phyloP scores from a whole-genome alignment of 2,113 vertebrate species.

The Thunnus maccoyii region DNA sequence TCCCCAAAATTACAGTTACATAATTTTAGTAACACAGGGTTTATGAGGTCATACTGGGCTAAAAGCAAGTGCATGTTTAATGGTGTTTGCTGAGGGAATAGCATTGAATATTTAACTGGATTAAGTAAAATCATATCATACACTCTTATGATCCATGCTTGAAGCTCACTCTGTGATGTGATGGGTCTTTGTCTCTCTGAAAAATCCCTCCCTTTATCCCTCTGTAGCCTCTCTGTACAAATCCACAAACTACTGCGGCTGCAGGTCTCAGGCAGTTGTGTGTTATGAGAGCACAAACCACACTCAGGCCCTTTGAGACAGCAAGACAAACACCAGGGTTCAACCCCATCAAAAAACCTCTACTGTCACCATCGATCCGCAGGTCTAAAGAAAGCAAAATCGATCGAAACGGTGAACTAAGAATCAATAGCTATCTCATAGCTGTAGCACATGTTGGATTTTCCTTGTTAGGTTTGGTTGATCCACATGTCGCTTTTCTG shows the following conservation, averaged over 20 bases:
- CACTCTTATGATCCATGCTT: constrained; percentile 53
- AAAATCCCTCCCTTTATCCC: constrained; percentile 63
- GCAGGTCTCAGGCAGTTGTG: constrained; percentile 66
- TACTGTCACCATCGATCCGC: constrained; percentile 78
- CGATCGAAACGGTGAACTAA: constrained; percentile 77
- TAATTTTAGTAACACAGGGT: constrained; percentile 14
- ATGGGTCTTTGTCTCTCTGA: constrained; percentile 54
- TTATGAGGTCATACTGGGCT: background rate
- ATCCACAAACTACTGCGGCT: constrained; percentile 54
- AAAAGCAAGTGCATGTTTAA: constrained; percentile 49
- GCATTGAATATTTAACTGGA: constrained; percentile 61
- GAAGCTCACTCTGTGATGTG: constrained; percentile 44
- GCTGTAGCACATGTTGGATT: constrained; percentile 75
- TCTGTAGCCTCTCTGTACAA: constrained; percentile 58
- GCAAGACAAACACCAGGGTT: constrained; percentile 81
- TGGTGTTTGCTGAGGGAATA: constrained; percentile 48
- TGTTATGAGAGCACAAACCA: constrained; percentile 81
- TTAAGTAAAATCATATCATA: constrained; percentile 57
- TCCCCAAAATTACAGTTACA: constrained; percentile 22
- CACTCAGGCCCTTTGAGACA: constrained; percentile 78
- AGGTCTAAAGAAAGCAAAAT: constrained; percentile 77
- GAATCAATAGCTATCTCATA: constrained; percentile 83
- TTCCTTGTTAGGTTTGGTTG: constrained; percentile 72
- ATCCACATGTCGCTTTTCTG: constrained; percentile 60
- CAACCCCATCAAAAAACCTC: constrained; percentile 80